A percentile compares a stretch with the other conserved stretches of the same genome.
These are phyloP conservation scores for Capreolus pygargus DNA, from an alignment of 2,113 vertebrate species.

Conservation along the genomic window DNA sequence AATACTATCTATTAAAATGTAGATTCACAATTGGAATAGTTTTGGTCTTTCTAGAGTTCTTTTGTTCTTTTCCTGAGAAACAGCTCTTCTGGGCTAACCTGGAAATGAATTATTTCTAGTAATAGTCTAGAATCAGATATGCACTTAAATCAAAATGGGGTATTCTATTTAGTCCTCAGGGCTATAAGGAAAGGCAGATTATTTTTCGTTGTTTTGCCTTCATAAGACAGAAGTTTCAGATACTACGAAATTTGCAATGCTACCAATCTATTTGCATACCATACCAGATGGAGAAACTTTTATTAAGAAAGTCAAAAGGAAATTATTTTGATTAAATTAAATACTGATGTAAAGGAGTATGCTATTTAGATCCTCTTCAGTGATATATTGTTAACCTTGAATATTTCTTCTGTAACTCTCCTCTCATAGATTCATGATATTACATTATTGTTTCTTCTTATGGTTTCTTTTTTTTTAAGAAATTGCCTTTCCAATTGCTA, in stretches of 20 bases:
- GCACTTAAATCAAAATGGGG: neutral
- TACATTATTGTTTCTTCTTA: neutral
- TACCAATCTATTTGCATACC: neutral
- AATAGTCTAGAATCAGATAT: neutral
- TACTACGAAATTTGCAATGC: neutral
- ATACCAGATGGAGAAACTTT: neutral
- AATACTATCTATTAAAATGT: slow-evolving; percentile 3
- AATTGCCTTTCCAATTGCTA: neutral
- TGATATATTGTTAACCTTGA: neutral
- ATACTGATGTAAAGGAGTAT: neutral
- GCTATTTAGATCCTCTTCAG: neutral
- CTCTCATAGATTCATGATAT: neutral
- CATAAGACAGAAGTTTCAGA: neutral
- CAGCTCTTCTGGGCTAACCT: neutral
- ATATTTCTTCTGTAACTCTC: neutral
- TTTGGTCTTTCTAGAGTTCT: neutral
- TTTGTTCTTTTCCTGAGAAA: neutral
- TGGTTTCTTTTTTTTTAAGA: neutral
- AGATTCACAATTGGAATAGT: neutral
- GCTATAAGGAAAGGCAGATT: neutral
- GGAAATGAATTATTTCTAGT: neutral
- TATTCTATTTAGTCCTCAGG: neutral
- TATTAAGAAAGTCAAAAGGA: neutral
- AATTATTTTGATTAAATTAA: neutral
- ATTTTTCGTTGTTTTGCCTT: slow-evolving; percentile 23